Percentiles rank a stretch among this genome's conserved stretches.
Conservation (phyloP, 2,888 invertebrate genomes). For the Coenonympha arcania region DNA sequence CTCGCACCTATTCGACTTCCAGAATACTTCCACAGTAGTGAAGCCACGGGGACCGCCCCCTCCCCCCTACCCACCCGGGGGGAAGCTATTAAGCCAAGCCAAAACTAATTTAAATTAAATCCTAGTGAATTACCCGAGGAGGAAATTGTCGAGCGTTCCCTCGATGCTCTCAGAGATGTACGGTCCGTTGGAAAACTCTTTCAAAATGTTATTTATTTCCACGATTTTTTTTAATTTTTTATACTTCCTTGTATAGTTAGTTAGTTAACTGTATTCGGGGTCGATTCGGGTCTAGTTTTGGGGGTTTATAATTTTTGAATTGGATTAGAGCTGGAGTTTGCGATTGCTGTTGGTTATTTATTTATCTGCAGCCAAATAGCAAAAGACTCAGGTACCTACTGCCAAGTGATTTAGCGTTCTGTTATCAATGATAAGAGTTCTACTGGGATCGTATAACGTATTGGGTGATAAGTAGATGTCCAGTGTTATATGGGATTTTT, state of each 20-base stretch:
- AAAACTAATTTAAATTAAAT: conserved; percentile 84
- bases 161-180: conserved; percentile 63
- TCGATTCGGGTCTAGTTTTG: too few relatives aligned
- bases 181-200: conserved; percentile 34
- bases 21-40: conserved; percentile 53
- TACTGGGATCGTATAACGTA: too few relatives aligned
- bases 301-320: too few relatives aligned
- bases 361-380: too few relatives aligned
- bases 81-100: conserved; percentile 92
- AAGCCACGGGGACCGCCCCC: conserved; percentile 62
- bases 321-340: too few relatives aligned
- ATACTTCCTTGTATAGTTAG: neutral
- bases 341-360: too few relatives aligned
- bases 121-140: conserved; percentile 81
- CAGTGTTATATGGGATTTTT: too few relatives aligned
- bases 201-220: neutral
- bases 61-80: conserved; percentile 37
- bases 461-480: too few relatives aligned
- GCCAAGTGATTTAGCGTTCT: too few relatives aligned
- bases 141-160: conserved; percentile 75
- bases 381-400: too few relatives aligned
- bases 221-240: neutral
- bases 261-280: too few relatives aligned
- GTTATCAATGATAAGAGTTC: too few relatives aligned
- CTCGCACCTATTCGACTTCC: conserved; percentile 38